Conservation (phyloP, 2,888 invertebrate genomes). For the Piscicola geometra region DNA sequence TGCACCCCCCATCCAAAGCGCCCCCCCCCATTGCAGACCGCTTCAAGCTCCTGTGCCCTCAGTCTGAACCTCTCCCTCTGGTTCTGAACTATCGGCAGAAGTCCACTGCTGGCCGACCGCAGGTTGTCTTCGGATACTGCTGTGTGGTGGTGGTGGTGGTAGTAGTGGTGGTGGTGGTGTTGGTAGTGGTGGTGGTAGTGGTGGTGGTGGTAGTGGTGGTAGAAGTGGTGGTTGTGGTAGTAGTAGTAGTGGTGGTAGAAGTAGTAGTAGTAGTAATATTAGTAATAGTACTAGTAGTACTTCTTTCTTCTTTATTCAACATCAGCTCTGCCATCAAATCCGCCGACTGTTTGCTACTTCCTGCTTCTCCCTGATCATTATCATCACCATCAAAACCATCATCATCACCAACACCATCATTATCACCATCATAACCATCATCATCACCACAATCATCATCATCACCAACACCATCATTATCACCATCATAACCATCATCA, state of each 20-base stretch:
- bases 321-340: slow-evolving; percentile 11
- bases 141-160: too few species aligned
- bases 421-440: slow-evolving; percentile 2
- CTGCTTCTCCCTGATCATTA: slow-evolving; percentile 10
- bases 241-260: too few species aligned
- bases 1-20: not conserved
- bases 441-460: not conserved
- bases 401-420: slow-evolving; percentile 10
- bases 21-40: slow-evolving; percentile 47
- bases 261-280: too few species aligned
- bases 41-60: slow-evolving; percentile 58
- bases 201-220: not conserved
- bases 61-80: slow-evolving; percentile 59
- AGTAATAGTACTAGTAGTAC: too few species aligned
- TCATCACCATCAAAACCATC: not conserved
- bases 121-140: not conserved
- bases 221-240: too few species aligned
- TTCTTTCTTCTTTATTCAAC: not conserved
- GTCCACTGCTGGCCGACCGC: slow-evolving; percentile 51
- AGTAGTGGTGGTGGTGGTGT: too few species aligned
- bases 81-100: slow-evolving; percentile 59
- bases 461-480: not conserved
- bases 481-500: not conserved
- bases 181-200: not conserved
- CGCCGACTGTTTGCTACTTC: slow-evolving; percentile 9